A percentile compares a stretch with the other conserved stretches of the same genome.
Evolutionary conservation across 2,888 invertebrate genomes (phyloP).

Genomic region (Serripes groenlandicus): DNA sequence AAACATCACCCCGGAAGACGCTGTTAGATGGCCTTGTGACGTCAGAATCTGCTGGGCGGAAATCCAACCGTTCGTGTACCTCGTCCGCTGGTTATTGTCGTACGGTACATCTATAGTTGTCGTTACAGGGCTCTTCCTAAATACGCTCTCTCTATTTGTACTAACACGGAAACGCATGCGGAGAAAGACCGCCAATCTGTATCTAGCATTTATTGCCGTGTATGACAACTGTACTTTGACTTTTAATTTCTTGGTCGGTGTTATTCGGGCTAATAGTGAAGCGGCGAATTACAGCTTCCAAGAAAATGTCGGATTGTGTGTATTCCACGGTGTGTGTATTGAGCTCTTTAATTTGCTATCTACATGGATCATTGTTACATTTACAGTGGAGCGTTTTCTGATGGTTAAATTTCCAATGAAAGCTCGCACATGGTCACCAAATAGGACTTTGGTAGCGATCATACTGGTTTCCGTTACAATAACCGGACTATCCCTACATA

Average conservation of each 20-base stretch:
- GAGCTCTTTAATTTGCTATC: slow-evolving; percentile 73
- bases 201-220: slow-evolving; percentile 64
- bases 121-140: slow-evolving; percentile 58
- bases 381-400: slow-evolving; percentile 72
- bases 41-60: slow-evolving; percentile 62
- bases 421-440: slow-evolving; percentile 50
- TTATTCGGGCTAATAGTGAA: slow-evolving; percentile 63
- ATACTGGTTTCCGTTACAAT: slow-evolving; percentile 50
- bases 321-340: slow-evolving; percentile 67
- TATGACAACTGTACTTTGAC: slow-evolving; percentile 66
- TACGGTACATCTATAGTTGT: slow-evolving; percentile 68
- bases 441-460: slow-evolving; percentile 46
- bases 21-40: slow-evolving; percentile 69
- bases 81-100: slow-evolving; percentile 62
- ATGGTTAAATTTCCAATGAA: slow-evolving; percentile 71
- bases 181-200: slow-evolving; percentile 60
- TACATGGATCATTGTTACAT: slow-evolving; percentile 66
- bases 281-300: slow-evolving; percentile 50
- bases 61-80: slow-evolving; percentile 58
- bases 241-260: slow-evolving; percentile 73
- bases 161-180: slow-evolving; percentile 66
- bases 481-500: slow-evolving; percentile 65
- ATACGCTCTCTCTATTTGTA: slow-evolving; percentile 59
- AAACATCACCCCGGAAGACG: slow-evolving; percentile 56
- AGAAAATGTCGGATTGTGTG: slow-evolving; percentile 62